Conservation (phyloP, 2,888 invertebrate species). For the Lacanobia oleracea region DNA sequence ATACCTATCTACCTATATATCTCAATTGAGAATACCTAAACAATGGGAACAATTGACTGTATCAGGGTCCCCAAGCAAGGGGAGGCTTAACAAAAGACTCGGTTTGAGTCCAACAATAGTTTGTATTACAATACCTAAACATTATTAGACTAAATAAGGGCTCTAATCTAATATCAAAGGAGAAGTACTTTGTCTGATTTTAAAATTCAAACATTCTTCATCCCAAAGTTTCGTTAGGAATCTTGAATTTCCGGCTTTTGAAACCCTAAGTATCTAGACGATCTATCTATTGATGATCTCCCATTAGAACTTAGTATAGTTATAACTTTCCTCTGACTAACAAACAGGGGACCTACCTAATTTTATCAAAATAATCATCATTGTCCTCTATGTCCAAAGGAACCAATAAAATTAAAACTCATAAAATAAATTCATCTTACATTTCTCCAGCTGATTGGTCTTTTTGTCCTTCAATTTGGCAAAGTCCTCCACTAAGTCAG, state of each 20-base stretch:
- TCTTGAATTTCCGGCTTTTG: neutral
- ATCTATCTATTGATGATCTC: no score
- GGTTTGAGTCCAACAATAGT: conserved; percentile 15
- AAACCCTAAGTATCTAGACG: no score
- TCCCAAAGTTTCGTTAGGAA: neutral
- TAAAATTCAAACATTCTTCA: neutral
- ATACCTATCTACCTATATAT: neutral
- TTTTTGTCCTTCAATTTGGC: conserved; percentile 48
- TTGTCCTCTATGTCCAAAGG: no score
- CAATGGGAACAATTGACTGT: conserved; percentile 18
- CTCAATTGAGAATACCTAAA: conserved; percentile 17
- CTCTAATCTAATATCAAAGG: conserved; percentile 2
- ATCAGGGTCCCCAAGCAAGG: neutral
- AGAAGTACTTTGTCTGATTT: neutral
- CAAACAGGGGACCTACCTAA: no score
- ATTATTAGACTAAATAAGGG: neutral
- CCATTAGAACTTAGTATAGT: no score
- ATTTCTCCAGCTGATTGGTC: conserved; percentile 57
- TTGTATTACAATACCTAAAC: neutral
- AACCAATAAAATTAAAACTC: neutral
- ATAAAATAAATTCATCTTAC: conserved; percentile 49
- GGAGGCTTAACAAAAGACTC: conserved; percentile 30
- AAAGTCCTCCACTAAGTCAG: conserved; percentile 41
- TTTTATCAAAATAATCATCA: no score
- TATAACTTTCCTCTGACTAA: no score